Conservation (phyloP, 2,888 invertebrate genomes). For the Protophormia terraenovae region DNA sequence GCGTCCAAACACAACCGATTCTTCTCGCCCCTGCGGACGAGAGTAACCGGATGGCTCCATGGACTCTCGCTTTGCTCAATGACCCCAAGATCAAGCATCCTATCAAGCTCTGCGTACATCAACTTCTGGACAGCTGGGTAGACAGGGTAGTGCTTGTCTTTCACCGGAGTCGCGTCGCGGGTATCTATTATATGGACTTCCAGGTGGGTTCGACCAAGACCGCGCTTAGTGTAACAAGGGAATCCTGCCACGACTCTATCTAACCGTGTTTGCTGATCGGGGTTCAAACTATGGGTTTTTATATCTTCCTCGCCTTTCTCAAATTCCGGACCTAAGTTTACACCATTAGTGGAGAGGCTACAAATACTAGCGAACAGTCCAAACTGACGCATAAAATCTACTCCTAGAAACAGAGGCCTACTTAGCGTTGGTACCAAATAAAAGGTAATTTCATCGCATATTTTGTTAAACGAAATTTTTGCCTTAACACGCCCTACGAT, state of each 20-base stretch:
- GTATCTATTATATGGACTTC: not conserved
- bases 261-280: not conserved
- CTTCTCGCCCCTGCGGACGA: slow-evolving; percentile 36
- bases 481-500: not conserved
- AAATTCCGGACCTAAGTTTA: not conserved
- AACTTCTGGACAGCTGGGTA: not conserved
- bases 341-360: slow-evolving; percentile 4
- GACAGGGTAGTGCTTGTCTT: not conserved
- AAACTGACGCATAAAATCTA: slow-evolving; percentile 15
- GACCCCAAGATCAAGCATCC: slow-evolving; percentile 4
- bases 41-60: slow-evolving; percentile 28
- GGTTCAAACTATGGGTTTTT: not conserved
- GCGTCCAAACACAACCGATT: slow-evolving; percentile 43
- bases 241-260: not conserved
- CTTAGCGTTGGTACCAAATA: slow-evolving; percentile 2
- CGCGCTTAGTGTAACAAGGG: not conserved
- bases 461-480: not conserved
- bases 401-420: slow-evolving; percentile 10
- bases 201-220: not conserved
- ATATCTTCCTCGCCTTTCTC: not conserved
- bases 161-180: not conserved
- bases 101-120: slow-evolving; percentile 11
- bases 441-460: not conserved
- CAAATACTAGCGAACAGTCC: not conserved
- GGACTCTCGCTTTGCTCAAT: not conserved